These are phyloP conservation scores for Caenorhabditis sp. DNA, from an alignment of 2,888 invertebrate genomes.

Conservation along the genomic window DNA sequence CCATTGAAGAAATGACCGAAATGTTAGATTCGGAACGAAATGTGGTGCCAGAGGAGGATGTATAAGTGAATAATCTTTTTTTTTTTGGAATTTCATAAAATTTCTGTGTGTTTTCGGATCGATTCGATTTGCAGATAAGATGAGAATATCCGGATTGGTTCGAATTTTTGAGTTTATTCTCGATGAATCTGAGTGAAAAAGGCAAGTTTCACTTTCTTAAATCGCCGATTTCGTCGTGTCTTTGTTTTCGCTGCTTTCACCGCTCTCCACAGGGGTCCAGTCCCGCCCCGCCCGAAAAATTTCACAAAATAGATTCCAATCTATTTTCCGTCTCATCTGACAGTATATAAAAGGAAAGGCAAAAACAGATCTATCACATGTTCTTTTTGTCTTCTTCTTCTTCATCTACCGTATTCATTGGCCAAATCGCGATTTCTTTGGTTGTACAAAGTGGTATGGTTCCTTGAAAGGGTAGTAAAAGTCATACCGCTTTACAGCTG, in stretches of 20 bases:
- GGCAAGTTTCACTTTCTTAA: background rate
- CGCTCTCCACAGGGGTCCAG: background rate
- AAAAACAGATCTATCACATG: background rate
- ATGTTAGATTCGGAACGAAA: background rate
- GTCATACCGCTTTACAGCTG: conserved; percentile 43
- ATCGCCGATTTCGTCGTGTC: background rate
- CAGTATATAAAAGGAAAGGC: background rate
- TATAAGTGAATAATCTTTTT: background rate
- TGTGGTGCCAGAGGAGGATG: background rate
- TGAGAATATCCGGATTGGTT: background rate
- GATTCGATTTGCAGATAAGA: background rate
- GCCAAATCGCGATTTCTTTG: conserved; percentile 33
- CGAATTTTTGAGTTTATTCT: too few species aligned
- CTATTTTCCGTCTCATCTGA: background rate
- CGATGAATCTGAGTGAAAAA: background rate
- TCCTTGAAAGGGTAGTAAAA: background rate
- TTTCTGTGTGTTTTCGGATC: too few species aligned
- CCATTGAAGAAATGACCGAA: background rate
- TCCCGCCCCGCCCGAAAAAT: background rate
- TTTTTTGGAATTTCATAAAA: background rate
- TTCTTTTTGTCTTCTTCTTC: background rate
- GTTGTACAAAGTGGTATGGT: conserved; percentile 49
- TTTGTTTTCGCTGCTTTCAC: background rate
- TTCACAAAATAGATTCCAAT: background rate
- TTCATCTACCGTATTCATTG: background rate